Conservation (phyloP, 2,797 vertebrate genomes). For the Lithobates sylvaticus region DNA sequence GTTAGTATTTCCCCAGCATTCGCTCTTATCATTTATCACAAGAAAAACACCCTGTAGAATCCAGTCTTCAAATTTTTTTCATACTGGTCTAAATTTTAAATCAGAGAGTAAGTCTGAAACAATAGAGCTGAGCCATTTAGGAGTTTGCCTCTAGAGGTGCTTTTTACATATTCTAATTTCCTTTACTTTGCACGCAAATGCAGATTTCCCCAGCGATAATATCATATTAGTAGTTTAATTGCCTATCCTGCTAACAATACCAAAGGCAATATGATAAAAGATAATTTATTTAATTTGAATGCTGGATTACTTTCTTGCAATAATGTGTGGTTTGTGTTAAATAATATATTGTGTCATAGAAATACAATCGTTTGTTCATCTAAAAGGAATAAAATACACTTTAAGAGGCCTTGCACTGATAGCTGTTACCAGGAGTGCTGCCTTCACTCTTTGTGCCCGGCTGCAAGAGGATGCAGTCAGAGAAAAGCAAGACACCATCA, state of each 20-base stretch:
- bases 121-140: slow-evolving; percentile 45
- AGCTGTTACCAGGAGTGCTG: not conserved
- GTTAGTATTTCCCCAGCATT: slow-evolving; percentile 31
- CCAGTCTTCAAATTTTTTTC: slow-evolving; percentile 11
- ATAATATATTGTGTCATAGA: slow-evolving; percentile 65
- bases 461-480: not conserved
- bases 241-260: slow-evolving; percentile 55
- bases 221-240: slow-evolving; percentile 59
- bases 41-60: slow-evolving; percentile 23
- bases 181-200: slow-evolving; percentile 61
- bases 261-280: slow-evolving; percentile 59
- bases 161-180: slow-evolving; percentile 48
- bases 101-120: slow-evolving; percentile 38
- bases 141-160: slow-evolving; percentile 22
- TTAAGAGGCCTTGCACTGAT: not conserved
- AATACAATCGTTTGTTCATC: slow-evolving; percentile 66
- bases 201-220: slow-evolving; percentile 59
- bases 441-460: not conserved
- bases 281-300: slow-evolving; percentile 67
- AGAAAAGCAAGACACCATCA: no score
- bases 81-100: slow-evolving; percentile 28
- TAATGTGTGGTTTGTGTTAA: slow-evolving; percentile 68
- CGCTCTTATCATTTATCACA: slow-evolving; percentile 30
- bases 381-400: slow-evolving; percentile 66
- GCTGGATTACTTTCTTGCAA: slow-evolving; percentile 67